These are phyloP conservation scores for Heliornis fulica DNA, from an alignment of 2,113 vertebrate genomes.

Conservation along the genomic window DNA sequence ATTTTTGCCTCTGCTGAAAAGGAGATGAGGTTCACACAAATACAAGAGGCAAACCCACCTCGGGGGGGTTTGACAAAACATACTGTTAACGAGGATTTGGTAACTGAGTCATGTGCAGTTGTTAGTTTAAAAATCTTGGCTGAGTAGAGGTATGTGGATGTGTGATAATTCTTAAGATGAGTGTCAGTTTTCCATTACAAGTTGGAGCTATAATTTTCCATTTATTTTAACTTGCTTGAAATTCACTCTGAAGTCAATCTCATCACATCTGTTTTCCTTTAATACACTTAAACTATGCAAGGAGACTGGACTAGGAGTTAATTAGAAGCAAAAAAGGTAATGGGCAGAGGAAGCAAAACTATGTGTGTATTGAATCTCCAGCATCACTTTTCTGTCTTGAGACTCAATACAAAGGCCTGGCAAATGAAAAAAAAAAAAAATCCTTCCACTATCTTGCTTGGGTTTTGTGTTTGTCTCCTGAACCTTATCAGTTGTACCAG, in stretches of 20 bases:
- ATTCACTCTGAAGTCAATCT: slow-evolving; percentile 16
- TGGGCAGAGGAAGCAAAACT: not conserved
- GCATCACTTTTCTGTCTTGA: not conserved
- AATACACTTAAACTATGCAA: not conserved
- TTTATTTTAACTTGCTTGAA: slow-evolving; percentile 44
- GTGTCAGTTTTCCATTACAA: slow-evolving; percentile 32
- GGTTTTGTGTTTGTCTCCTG: not conserved
- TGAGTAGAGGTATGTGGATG: not conserved
- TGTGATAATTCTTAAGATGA: slow-evolving; percentile 30
- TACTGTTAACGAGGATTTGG: not conserved
- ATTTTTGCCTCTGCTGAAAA: not conserved
- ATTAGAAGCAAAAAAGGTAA: not conserved
- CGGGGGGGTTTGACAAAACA: not conserved
- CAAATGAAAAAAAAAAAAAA: not conserved
- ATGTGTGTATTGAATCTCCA: not conserved
- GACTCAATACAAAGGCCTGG: not conserved
- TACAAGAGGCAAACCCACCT: not conserved
- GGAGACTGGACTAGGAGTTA: not conserved
- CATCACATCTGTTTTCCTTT: slow-evolving; percentile 36
- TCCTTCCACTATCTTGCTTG: not conserved
- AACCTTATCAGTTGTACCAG: not conserved
- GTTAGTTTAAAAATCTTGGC: slow-evolving; percentile 13
- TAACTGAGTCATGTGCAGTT: not conserved
- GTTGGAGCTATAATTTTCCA: slow-evolving; percentile 1
- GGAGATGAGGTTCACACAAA: not conserved